Conservation (phyloP, 2,888 invertebrate genomes). For the Sesamia inferens region DNA sequence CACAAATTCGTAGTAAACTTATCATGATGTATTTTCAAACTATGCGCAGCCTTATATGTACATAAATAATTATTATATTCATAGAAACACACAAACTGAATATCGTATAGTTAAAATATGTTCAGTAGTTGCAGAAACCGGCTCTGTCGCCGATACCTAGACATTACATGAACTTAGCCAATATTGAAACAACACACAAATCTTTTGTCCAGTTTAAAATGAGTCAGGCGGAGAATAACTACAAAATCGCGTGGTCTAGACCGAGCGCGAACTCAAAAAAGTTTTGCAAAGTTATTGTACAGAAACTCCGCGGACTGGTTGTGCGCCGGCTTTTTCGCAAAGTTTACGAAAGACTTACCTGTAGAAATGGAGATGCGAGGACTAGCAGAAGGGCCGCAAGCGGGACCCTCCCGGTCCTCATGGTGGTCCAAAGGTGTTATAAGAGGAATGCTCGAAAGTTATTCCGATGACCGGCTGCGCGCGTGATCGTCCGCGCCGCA, state of each 20-base stretch:
- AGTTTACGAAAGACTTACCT: conserved; percentile 67
- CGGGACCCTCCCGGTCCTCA: conserved; percentile 78
- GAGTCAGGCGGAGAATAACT: conserved; percentile 46
- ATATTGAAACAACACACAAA: conserved; percentile 44
- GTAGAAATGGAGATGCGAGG: conserved; percentile 67
- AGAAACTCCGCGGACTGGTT: conserved; percentile 52
- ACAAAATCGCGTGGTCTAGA: conserved; percentile 51
- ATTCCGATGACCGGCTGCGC: conserved; percentile 73
- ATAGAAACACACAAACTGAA: conserved; percentile 37
- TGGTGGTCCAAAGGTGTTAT: conserved; percentile 68
- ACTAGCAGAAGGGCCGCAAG: conserved; percentile 75
- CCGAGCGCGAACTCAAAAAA: conserved; percentile 63
- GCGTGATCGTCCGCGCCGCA: conserved; percentile 81
- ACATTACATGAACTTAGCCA: conserved; percentile 38
- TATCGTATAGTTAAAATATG: conserved; percentile 54
- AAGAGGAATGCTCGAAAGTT: conserved; percentile 78
- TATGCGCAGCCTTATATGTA: neutral
- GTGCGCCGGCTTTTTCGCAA: conserved; percentile 33
- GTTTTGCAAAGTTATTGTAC: conserved; percentile 67
- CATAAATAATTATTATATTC: conserved; percentile 14
- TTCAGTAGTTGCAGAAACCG: conserved; percentile 67
- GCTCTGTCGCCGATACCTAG: conserved; percentile 57
- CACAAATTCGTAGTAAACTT: neutral
- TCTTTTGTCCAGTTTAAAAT: conserved; percentile 34
- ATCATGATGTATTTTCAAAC: neutral